Conservation (phyloP, 1,140 invertebrate genomes). For the Scaptodrosophila lebanonensis region DNA sequence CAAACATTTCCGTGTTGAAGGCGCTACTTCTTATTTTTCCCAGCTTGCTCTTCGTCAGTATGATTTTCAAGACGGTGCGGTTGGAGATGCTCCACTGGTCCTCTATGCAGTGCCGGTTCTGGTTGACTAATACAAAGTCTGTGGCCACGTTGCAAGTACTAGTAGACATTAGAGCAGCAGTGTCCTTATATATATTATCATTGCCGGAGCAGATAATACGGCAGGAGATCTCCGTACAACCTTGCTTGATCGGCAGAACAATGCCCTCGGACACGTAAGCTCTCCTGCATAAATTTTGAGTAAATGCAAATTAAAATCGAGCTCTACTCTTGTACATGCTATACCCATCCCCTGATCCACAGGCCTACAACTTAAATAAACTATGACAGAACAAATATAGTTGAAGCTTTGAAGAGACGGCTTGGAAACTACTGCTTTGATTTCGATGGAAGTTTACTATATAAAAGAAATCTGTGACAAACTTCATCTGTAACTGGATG, state of each 20-base stretch:
- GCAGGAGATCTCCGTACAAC: constrained; percentile 25
- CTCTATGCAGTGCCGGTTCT: constrained; percentile 2
- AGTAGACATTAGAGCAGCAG: background rate
- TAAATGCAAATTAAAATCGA: background rate
- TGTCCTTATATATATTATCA: constrained; percentile 15
- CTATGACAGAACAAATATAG: too few relatives aligned
- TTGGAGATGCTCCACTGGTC: constrained; percentile 26
- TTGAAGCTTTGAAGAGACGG: too few relatives aligned
- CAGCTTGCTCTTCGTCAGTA: constrained; percentile 22
- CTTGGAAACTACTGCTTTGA: too few relatives aligned
- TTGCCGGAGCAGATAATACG: constrained; percentile 15
- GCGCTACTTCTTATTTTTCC: constrained; percentile 25
- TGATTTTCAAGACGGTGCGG: constrained; percentile 19
- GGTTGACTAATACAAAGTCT: constrained; percentile 16
- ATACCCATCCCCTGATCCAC: too few relatives aligned
- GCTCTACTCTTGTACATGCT: background rate
- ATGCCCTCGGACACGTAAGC: too few relatives aligned
- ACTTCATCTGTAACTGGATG: too few relatives aligned
- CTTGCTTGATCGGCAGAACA: background rate
- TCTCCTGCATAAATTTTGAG: constrained; percentile 3
- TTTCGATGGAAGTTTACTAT: too few relatives aligned
- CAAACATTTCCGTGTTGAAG: constrained; percentile 38
- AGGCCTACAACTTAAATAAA: too few relatives aligned
- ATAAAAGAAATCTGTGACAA: too few relatives aligned
- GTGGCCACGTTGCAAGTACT: constrained; percentile 15